Evolutionary conservation across 2,888 invertebrate species (phyloP).

Genomic region (Drosophila niveifrons): DNA sequence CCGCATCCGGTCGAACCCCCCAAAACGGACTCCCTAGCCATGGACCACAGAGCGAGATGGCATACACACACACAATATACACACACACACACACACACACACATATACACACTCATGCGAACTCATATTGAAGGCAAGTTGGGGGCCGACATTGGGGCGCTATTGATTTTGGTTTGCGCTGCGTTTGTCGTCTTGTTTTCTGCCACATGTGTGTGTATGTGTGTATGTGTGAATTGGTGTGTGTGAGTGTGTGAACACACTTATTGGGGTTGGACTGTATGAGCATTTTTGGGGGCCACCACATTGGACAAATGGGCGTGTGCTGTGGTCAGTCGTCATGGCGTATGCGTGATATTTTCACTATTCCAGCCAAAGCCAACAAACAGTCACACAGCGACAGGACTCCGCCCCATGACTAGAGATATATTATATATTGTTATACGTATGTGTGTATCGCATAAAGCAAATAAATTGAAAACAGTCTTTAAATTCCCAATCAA

Average conservation of each 20-base stretch:
- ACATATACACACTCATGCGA: constrained; percentile 2
- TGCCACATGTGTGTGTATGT: constrained; percentile 1
- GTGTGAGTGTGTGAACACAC: constrained; percentile 21
- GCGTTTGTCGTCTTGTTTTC: constrained; percentile 30
- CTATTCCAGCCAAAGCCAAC: constrained; percentile 14
- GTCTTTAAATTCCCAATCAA: too few species aligned
- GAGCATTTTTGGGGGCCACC: constrained; percentile 19
- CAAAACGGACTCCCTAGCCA: constrained; percentile 25
- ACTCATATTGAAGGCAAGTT: constrained; percentile 4
- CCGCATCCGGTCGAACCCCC: constrained; percentile 64
- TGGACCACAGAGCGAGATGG: constrained; percentile 52
- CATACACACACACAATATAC: constrained; percentile 12
- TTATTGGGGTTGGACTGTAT: constrained; percentile 42
- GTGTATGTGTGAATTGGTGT: constrained; percentile 9
- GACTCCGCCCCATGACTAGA: constrained; percentile 58
- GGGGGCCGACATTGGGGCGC: constrained; percentile 63
- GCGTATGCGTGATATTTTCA: constrained; percentile 48
- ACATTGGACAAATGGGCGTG: constrained; percentile 61
- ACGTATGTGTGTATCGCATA: too few species aligned
- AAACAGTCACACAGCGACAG: constrained; percentile 16
- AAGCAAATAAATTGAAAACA: too few species aligned
- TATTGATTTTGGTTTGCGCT: constrained; percentile 67
- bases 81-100: constrained; percentile 8
- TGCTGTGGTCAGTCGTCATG: constrained; percentile 57
- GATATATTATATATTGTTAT: too few species aligned